Percentiles rank a stretch among this genome's conserved stretches.
Conservation (phyloP, 2,888 invertebrate genomes). For the Drosophila melanosoma region DNA sequence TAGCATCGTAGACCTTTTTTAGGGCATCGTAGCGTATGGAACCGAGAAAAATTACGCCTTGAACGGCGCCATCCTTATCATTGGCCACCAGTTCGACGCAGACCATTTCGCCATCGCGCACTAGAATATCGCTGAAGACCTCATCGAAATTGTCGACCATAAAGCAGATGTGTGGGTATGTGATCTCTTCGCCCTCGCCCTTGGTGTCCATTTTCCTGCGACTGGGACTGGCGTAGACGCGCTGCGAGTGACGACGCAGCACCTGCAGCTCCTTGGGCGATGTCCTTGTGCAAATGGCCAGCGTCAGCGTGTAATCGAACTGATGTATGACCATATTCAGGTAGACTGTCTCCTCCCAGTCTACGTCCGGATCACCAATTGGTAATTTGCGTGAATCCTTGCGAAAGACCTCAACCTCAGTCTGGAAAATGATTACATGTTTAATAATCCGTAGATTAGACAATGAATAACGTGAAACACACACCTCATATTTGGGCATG, state of each 20-base stretch:
- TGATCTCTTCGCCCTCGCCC: conserved; percentile 99
- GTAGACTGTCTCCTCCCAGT: conserved; percentile 99
- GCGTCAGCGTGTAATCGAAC: conserved; percentile 98
- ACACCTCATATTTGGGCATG: conserved; percentile 95
- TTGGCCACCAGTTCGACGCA: conserved; percentile 98
- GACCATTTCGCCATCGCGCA: conserved; percentile 99
- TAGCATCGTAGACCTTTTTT: conserved; percentile 97
- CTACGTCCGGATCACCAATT: conserved; percentile 97
- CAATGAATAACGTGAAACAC: neutral
- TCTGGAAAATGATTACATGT: conserved; percentile 86
- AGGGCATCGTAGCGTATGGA: conserved; percentile 99
- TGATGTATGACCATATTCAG: conserved; percentile 99
- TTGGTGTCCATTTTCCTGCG: conserved; percentile 98
- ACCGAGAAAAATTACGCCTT: conserved; percentile 98
- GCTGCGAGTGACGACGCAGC: conserved; percentile 94
- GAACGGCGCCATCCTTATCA: conserved; percentile 93
- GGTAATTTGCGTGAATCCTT: conserved; percentile 98
- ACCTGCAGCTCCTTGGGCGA: conserved; percentile 99
- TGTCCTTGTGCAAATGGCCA: conserved; percentile 98
- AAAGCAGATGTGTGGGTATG: conserved; percentile 99
- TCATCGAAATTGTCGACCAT: conserved; percentile 99
- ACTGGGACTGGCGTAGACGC: conserved; percentile 99
- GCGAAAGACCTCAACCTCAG: conserved; percentile 98
- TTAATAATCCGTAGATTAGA: neutral
- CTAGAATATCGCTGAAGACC: conserved; percentile 98